Evolutionary conservation across 2,113 vertebrate genomes (phyloP), one percentile per base, ranked within the genome.

Genomic region (Pachypanchax playfairii): DNA sequence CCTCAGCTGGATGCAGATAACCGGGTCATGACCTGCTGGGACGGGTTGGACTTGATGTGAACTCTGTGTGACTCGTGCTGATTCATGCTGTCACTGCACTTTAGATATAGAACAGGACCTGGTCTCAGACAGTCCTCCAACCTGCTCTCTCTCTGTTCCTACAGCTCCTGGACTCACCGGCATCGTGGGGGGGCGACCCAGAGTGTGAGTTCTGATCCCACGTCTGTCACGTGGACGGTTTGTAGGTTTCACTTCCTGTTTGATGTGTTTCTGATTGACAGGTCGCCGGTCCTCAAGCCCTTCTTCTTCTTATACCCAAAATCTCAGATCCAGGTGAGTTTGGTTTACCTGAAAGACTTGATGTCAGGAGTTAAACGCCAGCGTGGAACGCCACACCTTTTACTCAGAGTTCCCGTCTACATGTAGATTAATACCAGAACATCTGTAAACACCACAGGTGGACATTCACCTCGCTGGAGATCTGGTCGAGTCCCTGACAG

Each of bases 291-390:
- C 62, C 79, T 95, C 73, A 96, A 94, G 74, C 93, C 93, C 0
- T 93, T 95, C 78, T 97, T 94, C 83, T 96, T 95, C 77, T 61
- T 92, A 9, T 91, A 93, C 47, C 91, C 94, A 0, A 93, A 94
- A 76, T 86, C 84, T 25, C 33, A 91, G 38, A 56, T 91, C 29
- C 75, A 89, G 89, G 92, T 93, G 24, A 38, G 72, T 48, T 25
- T 44, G 42, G 5, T 4, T 6, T 25, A n/a, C n/a, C n/a, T n/a
- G n/a, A n/a, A n/a, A n/a, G n/a, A n/a, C n/a, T n/a, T n/a, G n/a
- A n/a, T n/a, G n/a, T n/a, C n/a, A n/a, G n/a, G n/a, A n/a, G n/a
- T n/a, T n/a, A n/a, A n/a, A n/a, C n/a, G n/a, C n/a, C n/a, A n/a
- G n/a, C n/a, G n/a, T n/a, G n/a, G n/a, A n/a, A n/a, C n/a, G n/a